phyloP scores from a whole-genome alignment of 2,797 vertebrate genomes.

The Hippoglossus hippoglossus region DNA sequence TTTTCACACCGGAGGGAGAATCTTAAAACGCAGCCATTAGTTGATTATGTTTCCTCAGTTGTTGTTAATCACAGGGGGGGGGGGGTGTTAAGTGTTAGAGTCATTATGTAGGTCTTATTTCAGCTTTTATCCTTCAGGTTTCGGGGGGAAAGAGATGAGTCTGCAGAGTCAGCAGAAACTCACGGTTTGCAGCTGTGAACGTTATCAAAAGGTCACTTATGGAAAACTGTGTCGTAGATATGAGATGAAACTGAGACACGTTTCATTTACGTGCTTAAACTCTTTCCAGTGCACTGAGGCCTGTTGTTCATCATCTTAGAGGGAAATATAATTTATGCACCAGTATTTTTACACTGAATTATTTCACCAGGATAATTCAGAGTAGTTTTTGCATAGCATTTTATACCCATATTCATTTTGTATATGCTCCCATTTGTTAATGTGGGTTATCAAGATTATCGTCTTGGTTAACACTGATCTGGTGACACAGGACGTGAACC shows the following conservation, averaged over 20 bases:
- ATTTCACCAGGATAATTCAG: not conserved
- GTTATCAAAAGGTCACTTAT: constrained; percentile 3
- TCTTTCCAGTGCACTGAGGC: too few relatives aligned
- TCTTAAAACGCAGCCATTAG: constrained; percentile 1
- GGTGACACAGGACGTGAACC: too few relatives aligned
- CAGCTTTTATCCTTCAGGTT: constrained; percentile 1
- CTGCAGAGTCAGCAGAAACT: constrained; percentile 24
- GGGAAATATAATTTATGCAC: not conserved
- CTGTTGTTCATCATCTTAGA: not conserved
- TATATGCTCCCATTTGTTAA: too few relatives aligned
- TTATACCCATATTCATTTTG: too few relatives aligned
- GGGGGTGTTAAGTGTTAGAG: not conserved
- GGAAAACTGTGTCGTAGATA: constrained; percentile 17
- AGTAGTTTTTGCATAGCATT: too few relatives aligned
- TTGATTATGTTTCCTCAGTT: constrained; percentile 17
- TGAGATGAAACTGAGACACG: not conserved
- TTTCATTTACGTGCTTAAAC: too few relatives aligned
- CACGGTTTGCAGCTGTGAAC: constrained; percentile 8
- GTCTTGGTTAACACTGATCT: too few relatives aligned
- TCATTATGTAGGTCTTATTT: constrained; percentile 15
- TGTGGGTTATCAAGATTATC: too few relatives aligned
- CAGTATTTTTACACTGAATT: not conserved
- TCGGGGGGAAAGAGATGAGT: not conserved
- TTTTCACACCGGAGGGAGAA: constrained; percentile 18
- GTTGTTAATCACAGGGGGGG: constrained; percentile 9